Conservation (phyloP, 2,113 vertebrate species). For the Pelusios castaneus region DNA sequence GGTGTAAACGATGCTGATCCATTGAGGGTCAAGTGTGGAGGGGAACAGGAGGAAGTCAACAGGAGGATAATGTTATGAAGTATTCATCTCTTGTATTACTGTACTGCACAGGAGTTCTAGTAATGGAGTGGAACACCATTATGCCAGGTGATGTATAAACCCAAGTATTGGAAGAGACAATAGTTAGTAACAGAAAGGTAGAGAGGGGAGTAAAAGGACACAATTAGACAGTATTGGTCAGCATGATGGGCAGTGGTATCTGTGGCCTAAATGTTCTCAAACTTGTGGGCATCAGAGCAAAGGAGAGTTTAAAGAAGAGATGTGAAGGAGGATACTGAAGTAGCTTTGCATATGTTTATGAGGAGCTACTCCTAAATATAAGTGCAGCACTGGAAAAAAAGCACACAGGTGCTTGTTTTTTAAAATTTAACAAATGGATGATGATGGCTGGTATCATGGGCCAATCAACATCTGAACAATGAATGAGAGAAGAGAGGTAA, state of each 20-base stretch:
- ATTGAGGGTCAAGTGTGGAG: not conserved
- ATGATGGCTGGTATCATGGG: not conserved
- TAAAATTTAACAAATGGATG: not conserved
- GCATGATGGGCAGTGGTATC: not conserved
- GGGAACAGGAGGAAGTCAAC: not conserved
- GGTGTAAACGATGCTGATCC: not conserved
- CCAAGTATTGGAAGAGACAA: not conserved
- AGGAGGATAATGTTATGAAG: not conserved
- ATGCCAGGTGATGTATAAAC: not conserved
- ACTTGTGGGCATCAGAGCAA: not conserved
- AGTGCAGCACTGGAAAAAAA: not conserved
- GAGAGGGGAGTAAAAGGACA: not conserved
- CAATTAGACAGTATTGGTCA: not conserved
- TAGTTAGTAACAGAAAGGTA: not conserved
- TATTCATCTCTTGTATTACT: not conserved
- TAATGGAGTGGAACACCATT: not conserved
- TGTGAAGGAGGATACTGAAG: not conserved
- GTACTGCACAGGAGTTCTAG: fast-evolving
- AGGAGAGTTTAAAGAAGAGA: not conserved
- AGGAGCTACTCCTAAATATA: too few relatives aligned
- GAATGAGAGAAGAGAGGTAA: not conserved
- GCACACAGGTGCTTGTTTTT: not conserved
- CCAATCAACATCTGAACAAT: not conserved
- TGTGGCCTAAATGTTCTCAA: fast-evolving
- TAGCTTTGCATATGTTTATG: not conserved